Percentiles rank a stretch among this genome's conserved stretches.
Evolutionary conservation across 2,888 invertebrate genomes (phyloP).

Genomic region (Chalcosyrphus nemorum): DNA sequence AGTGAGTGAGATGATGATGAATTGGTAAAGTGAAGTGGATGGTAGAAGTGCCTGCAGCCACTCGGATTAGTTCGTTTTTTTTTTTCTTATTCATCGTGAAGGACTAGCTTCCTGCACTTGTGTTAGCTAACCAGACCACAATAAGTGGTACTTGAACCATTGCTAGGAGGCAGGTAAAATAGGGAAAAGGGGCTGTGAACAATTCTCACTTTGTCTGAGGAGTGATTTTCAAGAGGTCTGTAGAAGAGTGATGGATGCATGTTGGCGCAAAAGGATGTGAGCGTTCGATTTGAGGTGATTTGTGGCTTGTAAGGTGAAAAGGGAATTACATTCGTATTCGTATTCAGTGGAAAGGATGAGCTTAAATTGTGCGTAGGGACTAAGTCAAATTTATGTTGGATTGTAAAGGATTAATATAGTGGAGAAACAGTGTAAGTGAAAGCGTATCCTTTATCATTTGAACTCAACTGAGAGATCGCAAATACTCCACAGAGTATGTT

Average conservation of each 20-base stretch:
- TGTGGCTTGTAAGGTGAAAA: too few species aligned
- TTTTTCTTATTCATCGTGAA: constrained; percentile 21
- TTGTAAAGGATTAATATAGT: too few species aligned
- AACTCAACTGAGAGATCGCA: too few species aligned
- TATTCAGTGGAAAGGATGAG: too few species aligned
- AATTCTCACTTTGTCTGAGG: constrained; percentile 52
- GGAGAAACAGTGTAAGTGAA: too few species aligned
- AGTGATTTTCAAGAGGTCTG: constrained; percentile 47
- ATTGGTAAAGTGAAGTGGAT: constrained; percentile 63
- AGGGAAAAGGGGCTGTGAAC: constrained; percentile 17
- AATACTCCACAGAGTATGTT: too few species aligned
- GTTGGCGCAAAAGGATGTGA: too few species aligned
- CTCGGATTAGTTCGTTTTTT: constrained; percentile 31
- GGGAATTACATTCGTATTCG: too few species aligned
- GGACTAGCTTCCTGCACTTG: constrained; percentile 69
- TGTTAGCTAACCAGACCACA: constrained; percentile 72
- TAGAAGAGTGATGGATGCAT: background rate
- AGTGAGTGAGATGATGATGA: constrained; percentile 32
- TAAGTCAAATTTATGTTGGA: too few species aligned
- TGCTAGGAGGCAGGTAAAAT: constrained; percentile 48
- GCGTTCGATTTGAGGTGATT: too few species aligned
- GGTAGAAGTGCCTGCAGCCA: constrained; percentile 67
- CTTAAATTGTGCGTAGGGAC: too few species aligned
- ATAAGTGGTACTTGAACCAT: constrained; percentile 69
- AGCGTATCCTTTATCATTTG: too few species aligned